phyloP scores from a whole-genome alignment of 1,140 invertebrate genomes.

The Drosophila prosaltans region DNA sequence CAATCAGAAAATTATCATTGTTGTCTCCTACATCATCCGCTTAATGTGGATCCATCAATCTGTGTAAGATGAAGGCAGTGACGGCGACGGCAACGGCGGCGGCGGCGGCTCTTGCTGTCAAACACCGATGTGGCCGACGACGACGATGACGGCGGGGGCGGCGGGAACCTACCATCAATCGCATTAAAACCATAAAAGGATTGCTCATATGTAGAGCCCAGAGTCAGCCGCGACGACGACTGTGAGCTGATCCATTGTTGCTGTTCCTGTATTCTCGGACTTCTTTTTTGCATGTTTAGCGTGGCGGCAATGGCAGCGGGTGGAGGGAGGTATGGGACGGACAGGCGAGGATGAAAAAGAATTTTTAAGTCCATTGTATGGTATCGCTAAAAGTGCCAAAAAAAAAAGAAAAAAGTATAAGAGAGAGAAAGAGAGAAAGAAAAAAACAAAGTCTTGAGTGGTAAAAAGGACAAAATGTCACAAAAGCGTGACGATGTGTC shows the following conservation, averaged over 20 bases:
- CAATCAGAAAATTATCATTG: conserved; percentile 78
- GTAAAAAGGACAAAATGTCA: conserved; percentile 80
- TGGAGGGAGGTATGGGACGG: no score
- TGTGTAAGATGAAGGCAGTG: conserved; percentile 57
- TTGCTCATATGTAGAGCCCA: conserved; percentile 67
- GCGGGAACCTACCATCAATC: conserved; percentile 71
- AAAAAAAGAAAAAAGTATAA: conserved; percentile 27
- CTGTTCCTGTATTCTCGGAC: conserved; percentile 42
- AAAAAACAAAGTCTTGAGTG: conserved; percentile 59
- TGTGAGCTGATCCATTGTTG: conserved; percentile 46
- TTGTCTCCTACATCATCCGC: conserved; percentile 76
- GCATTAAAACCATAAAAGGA: conserved; percentile 82
- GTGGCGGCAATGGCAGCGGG: conserved; percentile 25
- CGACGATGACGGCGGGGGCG: conserved; percentile 25
- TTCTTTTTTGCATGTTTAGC: conserved; percentile 57
- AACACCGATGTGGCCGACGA: conserved; percentile 39
- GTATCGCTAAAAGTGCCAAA: conserved; percentile 60
- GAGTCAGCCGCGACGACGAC: conserved; percentile 29
- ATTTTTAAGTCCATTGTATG: conserved; percentile 77
- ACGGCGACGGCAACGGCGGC: conserved; percentile 15
- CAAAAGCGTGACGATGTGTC: conserved; percentile 82
- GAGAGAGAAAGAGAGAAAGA: background rate
- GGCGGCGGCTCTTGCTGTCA: conserved; percentile 53
- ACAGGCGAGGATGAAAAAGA: conserved; percentile 68
- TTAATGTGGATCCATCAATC: conserved; percentile 82